Percentiles rank a stretch among this genome's conserved stretches.
phyloP scores from a whole-genome alignment of 2,888 invertebrate genomes.

The Pemphredon lugubris region DNA sequence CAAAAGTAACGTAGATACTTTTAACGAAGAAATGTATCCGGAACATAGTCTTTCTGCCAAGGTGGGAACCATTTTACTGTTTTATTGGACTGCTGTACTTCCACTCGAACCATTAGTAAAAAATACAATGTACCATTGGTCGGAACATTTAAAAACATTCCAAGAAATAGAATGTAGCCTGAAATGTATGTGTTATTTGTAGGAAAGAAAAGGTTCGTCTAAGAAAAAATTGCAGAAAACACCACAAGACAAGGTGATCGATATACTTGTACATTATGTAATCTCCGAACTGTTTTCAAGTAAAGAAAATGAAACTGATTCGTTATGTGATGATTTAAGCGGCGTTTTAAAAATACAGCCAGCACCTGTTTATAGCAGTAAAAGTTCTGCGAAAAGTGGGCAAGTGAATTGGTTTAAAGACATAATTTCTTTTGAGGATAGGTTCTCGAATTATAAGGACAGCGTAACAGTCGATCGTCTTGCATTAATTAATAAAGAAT shows the following conservation, averaged over 20 bases:
- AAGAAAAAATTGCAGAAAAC: constrained; percentile 44
- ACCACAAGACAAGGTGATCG: constrained; percentile 68
- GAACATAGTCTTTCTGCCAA: constrained; percentile 42
- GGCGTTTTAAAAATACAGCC: constrained; percentile 70
- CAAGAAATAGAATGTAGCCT: neutral
- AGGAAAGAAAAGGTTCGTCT: constrained; percentile 56
- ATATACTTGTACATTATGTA: constrained; percentile 71
- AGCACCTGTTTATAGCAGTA: constrained; percentile 68
- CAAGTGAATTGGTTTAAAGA: constrained; percentile 48
- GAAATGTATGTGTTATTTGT: constrained; percentile 31
- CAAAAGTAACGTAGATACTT: constrained; percentile 22
- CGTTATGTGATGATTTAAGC: constrained; percentile 62
- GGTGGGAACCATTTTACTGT: constrained; percentile 34
- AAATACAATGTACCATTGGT: neutral
- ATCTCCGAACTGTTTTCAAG: constrained; percentile 66
- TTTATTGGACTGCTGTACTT: neutral
- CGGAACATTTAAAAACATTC: neutral
- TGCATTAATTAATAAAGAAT: constrained; percentile 28
- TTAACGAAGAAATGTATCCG: constrained; percentile 39
- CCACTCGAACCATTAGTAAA: neutral
- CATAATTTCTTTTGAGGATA: constrained; percentile 37
- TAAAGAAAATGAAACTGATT: constrained; percentile 62
- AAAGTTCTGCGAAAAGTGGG: constrained; percentile 53
- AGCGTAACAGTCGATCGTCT: constrained; percentile 21
- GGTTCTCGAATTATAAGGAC: constrained; percentile 25